Conservation (phyloP, 2,113 vertebrate species). For the Cheilinus undulatus region DNA sequence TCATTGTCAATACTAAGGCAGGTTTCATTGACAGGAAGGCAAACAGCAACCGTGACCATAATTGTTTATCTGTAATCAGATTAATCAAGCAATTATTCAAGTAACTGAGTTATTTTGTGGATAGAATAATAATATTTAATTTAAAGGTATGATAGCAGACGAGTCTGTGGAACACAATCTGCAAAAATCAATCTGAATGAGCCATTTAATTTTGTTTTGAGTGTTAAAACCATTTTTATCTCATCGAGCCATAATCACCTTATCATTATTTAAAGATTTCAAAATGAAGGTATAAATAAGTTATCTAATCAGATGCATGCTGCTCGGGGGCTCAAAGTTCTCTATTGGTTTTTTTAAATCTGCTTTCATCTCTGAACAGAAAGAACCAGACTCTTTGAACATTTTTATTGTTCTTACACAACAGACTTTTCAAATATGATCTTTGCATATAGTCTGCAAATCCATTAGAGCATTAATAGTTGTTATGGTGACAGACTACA, state of each 20-base stretch:
- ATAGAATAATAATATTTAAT: conserved; percentile 24
- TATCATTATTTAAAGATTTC: neutral
- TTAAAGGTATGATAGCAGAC: neutral
- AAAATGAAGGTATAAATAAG: neutral
- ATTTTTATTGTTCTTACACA: neutral
- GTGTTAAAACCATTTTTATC: neutral
- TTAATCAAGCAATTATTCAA: conserved; percentile 46
- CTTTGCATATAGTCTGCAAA: neutral
- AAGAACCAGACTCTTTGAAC: neutral
- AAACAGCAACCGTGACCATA: conserved; percentile 7
- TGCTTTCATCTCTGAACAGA: too few relatives aligned
- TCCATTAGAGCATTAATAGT: neutral
- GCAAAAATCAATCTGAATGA: conserved; percentile 32
- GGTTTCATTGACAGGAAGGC: conserved; percentile 8
- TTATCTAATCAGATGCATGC: neutral
- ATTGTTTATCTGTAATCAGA: conserved; percentile 39
- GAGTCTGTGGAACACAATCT: neutral
- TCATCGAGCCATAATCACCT: neutral
- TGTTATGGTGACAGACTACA: conserved; percentile 6
- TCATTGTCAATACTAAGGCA: conserved; percentile 17
- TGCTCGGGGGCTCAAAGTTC: too few relatives aligned
- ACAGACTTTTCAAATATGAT: neutral
- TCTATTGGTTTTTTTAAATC: too few relatives aligned
- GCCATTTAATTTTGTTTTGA: neutral
- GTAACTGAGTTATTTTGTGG: conserved; percentile 36